Evolutionary conservation across 2,797 vertebrate genomes (phyloP).

Genomic region (Poecilia wingei): DNA sequence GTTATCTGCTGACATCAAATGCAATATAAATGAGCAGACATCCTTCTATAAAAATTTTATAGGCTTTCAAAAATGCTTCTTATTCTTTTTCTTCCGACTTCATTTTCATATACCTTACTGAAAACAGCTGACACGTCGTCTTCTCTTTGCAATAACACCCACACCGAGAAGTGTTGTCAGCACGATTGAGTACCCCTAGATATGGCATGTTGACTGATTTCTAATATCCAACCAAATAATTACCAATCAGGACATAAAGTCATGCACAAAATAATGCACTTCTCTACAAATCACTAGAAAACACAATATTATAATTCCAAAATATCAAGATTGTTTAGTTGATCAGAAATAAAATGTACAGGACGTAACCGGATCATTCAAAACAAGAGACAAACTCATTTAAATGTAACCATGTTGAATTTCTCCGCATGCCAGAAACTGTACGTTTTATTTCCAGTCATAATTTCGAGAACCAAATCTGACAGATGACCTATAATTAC

Average conservation of each 20-base stretch:
- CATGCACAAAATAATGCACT: neutral
- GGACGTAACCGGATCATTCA: neutral
- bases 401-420: neutral
- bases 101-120: neutral
- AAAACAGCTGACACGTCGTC: neutral
- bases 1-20: neutral
- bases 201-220: neutral
- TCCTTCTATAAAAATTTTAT: neutral
- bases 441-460: slow-evolving; percentile 4
- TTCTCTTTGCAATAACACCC: neutral
- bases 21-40: neutral
- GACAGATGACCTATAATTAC: slow-evolving; percentile 33
- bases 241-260: neutral
- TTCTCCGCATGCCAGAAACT: neutral
- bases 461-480: neutral
- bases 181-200: neutral
- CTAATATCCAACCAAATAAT: neutral
- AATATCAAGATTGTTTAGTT: neutral
- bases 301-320: neutral
- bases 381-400: neutral
- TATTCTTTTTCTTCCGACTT: neutral
- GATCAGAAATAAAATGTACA: neutral
- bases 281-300: neutral
- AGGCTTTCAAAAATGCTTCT: neutral
- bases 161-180: neutral